A percentile compares a stretch with the other conserved stretches of the same genome.
phyloP scores from a whole-genome alignment of 2,113 vertebrate genomes.

The Columbina picui region DNA sequence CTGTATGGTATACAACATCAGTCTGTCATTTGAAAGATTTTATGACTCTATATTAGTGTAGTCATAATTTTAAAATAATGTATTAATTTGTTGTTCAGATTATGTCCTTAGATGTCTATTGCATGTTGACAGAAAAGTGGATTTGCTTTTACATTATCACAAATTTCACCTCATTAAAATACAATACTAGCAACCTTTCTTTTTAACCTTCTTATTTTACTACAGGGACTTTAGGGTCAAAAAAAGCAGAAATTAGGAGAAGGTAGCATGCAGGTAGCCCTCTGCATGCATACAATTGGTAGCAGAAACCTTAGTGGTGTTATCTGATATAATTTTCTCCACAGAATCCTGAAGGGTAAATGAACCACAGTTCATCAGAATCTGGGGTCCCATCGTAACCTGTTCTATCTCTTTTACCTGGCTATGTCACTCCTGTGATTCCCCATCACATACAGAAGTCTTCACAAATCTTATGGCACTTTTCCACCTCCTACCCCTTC shows the following conservation, averaged over 20 bases:
- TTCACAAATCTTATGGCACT: too few relatives aligned
- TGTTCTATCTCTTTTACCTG: background rate
- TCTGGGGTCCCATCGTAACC: background rate
- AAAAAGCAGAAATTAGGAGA: background rate
- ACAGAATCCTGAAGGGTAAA: background rate
- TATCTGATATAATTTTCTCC: background rate
- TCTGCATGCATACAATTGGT: fast-evolving
- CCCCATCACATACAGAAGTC: background rate
- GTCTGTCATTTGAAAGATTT: background rate
- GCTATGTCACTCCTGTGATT: background rate
- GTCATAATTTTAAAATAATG: background rate
- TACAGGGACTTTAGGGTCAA: background rate
- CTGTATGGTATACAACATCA: background rate
- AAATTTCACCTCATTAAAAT: background rate
- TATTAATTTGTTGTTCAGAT: background rate
- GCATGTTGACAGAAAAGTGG: background rate
- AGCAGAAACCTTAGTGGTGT: background rate
- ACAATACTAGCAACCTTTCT: background rate
- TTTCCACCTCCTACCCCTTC: background rate
- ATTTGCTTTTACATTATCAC: background rate
- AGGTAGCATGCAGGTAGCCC: background rate
- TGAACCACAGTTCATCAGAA: background rate
- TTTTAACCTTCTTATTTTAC: background rate
- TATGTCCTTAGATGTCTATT: background rate
- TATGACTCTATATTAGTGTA: background rate